A percentile compares a stretch with the other conserved stretches of the same genome.
Conservation (phyloP, 2,113 vertebrate species). For the Apeltes quadracus region DNA sequence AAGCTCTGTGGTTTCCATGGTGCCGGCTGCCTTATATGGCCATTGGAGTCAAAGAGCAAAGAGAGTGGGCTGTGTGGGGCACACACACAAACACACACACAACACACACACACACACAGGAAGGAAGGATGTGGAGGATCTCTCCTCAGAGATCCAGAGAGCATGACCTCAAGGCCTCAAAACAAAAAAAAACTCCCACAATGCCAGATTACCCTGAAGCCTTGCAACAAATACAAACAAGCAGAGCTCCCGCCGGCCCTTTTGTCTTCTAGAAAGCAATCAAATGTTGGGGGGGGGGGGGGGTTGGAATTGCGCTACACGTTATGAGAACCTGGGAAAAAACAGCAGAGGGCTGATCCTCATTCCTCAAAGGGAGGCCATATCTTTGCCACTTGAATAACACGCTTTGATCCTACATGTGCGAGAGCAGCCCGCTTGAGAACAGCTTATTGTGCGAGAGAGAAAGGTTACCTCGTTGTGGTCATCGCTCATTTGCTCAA, state of each 20-base stretch:
- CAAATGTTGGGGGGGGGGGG: background rate
- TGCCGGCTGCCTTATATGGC: slow-evolving; percentile 81
- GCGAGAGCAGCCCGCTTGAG: slow-evolving; percentile 6
- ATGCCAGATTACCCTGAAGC: slow-evolving; percentile 53
- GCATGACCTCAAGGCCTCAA: slow-evolving; percentile 70
- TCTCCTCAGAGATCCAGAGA: slow-evolving; percentile 67
- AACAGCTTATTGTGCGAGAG: slow-evolving; percentile 37
- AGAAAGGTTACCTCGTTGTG: slow-evolving; percentile 53
- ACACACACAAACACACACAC: slow-evolving; percentile 54
- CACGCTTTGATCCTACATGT: slow-evolving; percentile 31
- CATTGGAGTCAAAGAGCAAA: slow-evolving; percentile 84
- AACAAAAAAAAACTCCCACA: slow-evolving; percentile 35
- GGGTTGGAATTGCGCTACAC: background rate
- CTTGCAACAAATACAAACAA: slow-evolving; percentile 42
- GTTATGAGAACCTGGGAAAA: background rate
- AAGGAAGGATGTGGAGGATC: slow-evolving; percentile 77
- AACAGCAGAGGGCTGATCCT: slow-evolving; percentile 13
- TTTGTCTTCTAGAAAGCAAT: slow-evolving; percentile 47
- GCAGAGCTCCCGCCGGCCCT: slow-evolving; percentile 23
- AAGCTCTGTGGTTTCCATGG: slow-evolving; percentile 84
- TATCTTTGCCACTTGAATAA: background rate
- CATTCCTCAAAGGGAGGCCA: background rate
- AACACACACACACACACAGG: slow-evolving; percentile 55
- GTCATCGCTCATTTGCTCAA: slow-evolving; percentile 56
- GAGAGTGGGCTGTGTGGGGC: slow-evolving; percentile 76